Percentiles rank a stretch among this genome's conserved stretches.
Evolutionary conservation across 1,140 invertebrate species (phyloP).

Genomic region (Heliothis subflexa): DNA sequence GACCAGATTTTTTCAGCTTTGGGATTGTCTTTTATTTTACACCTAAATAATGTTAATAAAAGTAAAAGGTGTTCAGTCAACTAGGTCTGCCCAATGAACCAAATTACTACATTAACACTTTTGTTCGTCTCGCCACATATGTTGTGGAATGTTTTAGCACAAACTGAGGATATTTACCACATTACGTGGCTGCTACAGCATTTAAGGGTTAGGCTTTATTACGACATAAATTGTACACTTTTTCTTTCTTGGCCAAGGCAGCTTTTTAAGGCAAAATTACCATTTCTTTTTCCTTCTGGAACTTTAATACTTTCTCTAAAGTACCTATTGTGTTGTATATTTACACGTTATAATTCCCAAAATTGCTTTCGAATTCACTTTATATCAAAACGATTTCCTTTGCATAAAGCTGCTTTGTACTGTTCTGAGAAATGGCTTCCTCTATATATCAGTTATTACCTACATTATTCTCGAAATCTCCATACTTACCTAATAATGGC

Average conservation of each 20-base stretch:
- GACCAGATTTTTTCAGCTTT: too few relatives aligned
- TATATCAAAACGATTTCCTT: too few relatives aligned
- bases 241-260: not conserved
- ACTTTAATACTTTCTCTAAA: too few relatives aligned
- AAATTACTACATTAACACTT: not conserved
- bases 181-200: slow-evolving; percentile 19
- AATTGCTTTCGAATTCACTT: too few relatives aligned
- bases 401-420: too few relatives aligned
- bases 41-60: not conserved
- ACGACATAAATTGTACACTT: slow-evolving; percentile 4
- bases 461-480: too few relatives aligned
- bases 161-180: slow-evolving; percentile 19
- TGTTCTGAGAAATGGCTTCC: too few relatives aligned
- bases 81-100: slow-evolving; percentile 4
- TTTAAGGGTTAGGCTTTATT: slow-evolving; percentile 7
- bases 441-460: too few relatives aligned
- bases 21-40: not conserved
- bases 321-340: too few relatives aligned
- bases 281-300: not conserved
- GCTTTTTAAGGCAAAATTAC: not conserved
- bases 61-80: too few relatives aligned
- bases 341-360: too few relatives aligned
- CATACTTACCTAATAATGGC: too few relatives aligned
- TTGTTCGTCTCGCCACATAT: slow-evolving; percentile 21
- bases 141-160: slow-evolving; percentile 14